A percentile compares a stretch with the other conserved stretches of the same genome.
Evolutionary conservation across 2,113 vertebrate genomes (phyloP).

Genomic region (Trogon melanurus): DNA sequence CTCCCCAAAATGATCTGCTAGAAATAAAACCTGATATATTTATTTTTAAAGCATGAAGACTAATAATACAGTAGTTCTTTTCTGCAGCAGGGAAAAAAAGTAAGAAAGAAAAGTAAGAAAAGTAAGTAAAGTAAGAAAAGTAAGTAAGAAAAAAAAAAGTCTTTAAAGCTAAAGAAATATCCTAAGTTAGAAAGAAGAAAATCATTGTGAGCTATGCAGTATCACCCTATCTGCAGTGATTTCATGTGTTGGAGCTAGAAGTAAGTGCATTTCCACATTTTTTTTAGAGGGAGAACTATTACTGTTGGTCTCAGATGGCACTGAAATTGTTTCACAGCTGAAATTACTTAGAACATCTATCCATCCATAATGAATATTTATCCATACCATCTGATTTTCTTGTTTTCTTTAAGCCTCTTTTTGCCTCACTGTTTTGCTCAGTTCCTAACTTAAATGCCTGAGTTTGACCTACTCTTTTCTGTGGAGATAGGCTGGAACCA

Average conservation of each 20-base stretch:
- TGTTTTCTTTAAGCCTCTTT: neutral
- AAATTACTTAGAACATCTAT: slow-evolving; percentile 22
- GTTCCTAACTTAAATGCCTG: neutral
- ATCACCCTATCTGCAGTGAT: neutral
- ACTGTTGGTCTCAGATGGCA: neutral
- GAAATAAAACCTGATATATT: neutral
- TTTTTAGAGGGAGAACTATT: slow-evolving; percentile 10
- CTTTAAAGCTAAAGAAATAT: neutral
- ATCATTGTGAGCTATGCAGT: neutral
- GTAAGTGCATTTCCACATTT: slow-evolving; percentile 11
- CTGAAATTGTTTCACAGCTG: neutral
- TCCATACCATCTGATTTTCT: neutral
- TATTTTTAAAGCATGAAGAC: neutral
- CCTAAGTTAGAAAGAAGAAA: neutral
- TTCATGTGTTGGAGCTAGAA: neutral
- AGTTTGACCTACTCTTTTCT: neutral
- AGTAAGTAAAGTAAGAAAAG: no score
- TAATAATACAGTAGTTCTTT: neutral
- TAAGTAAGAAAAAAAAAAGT: neutral
- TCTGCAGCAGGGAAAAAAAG: neutral
- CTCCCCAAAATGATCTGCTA: neutral
- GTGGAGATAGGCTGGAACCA: neutral
- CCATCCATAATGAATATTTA: neutral
- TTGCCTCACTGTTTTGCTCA: neutral
- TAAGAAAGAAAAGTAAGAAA: no score